A percentile compares a stretch with the other conserved stretches of the same genome.
Evolutionary conservation across 2,113 vertebrate genomes (phyloP).

Genomic region (Cavia aperea): DNA sequence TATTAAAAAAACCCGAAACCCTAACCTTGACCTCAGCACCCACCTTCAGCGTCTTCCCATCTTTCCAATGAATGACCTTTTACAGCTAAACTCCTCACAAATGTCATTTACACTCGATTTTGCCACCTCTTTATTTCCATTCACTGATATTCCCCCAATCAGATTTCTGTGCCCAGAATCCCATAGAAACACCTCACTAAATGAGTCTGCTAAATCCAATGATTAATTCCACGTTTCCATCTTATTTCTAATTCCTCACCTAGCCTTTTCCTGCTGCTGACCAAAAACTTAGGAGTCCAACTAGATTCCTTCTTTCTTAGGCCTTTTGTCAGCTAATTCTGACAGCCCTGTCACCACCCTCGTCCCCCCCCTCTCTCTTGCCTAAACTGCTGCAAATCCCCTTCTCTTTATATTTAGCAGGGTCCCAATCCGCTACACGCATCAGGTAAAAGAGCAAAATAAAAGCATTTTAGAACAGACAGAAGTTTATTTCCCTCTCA

Average conservation of each 20-base stretch:
- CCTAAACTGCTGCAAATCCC: background rate
- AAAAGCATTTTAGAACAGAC: background rate
- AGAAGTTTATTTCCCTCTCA: background rate
- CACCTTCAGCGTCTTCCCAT: background rate
- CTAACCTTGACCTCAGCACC: background rate
- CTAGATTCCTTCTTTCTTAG: background rate
- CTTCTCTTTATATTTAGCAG: background rate
- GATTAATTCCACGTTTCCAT: background rate
- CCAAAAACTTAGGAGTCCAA: background rate
- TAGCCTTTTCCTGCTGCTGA: background rate
- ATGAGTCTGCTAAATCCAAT: background rate
- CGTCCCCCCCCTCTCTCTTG: background rate
- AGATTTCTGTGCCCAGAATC: background rate
- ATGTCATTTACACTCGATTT: background rate
- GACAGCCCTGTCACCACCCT: background rate
- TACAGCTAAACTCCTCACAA: background rate
- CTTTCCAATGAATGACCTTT: background rate
- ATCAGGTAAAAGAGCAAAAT: background rate
- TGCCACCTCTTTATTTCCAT: background rate
- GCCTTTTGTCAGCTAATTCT: background rate
- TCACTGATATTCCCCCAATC: background rate
- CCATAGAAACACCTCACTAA: background rate
- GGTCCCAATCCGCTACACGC: background rate
- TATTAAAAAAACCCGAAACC: background rate
- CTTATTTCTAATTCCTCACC: background rate